Conservation (phyloP, 2,888 invertebrate genomes). For the Drosophila macrospina region DNA sequence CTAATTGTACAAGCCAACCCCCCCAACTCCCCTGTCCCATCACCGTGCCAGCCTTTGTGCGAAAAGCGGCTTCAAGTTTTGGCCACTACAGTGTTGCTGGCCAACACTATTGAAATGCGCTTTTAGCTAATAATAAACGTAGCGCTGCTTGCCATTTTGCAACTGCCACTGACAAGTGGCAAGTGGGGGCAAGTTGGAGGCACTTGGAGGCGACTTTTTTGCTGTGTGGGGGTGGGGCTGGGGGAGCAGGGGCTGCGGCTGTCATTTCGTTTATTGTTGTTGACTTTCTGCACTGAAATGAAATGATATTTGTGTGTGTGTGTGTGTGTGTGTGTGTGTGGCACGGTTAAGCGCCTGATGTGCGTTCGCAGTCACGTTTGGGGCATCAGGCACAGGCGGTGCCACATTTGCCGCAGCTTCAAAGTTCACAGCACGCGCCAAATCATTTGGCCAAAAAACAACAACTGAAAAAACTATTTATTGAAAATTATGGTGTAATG, state of each 20-base stretch:
- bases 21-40: not conserved
- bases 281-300: slow-evolving; percentile 52
- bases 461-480: slow-evolving; percentile 72
- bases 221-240: slow-evolving; percentile 33
- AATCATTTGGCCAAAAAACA: slow-evolving; percentile 61
- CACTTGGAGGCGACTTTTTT: no score
- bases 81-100: not conserved
- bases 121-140: slow-evolving; percentile 62
- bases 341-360: slow-evolving; percentile 50
- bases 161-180: slow-evolving; percentile 63
- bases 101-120: slow-evolving; percentile 26
- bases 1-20: slow-evolving; percentile 55
- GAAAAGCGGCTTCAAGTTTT: slow-evolving; percentile 11
- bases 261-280: slow-evolving; percentile 70
- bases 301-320: slow-evolving; percentile 52
- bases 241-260: slow-evolving; percentile 29
- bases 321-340: no score
- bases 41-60: not conserved
- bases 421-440: slow-evolving; percentile 61
- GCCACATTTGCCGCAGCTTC: slow-evolving; percentile 50
- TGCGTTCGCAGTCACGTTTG: slow-evolving; percentile 67
- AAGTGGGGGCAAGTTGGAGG: slow-evolving; percentile 3
- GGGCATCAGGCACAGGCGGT: slow-evolving; percentile 75
- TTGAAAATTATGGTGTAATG: slow-evolving; percentile 77
- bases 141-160: slow-evolving; percentile 49